Percentiles rank a stretch among this genome's conserved stretches.
phyloP scores from a whole-genome alignment of 1,140 invertebrate genomes.

The Camponotus floridanus region DNA sequence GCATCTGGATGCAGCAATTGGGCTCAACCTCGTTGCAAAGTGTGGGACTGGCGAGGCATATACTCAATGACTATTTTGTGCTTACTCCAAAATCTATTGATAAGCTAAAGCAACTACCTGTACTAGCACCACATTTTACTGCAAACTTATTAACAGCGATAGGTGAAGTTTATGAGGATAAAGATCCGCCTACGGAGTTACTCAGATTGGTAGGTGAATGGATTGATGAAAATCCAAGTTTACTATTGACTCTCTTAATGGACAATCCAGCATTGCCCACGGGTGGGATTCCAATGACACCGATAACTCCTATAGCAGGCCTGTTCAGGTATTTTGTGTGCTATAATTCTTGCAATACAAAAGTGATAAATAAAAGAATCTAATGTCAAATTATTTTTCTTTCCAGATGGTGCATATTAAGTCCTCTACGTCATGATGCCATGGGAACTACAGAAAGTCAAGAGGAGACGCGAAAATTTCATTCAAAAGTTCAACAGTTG shows the following conservation, averaged over 20 bases:
- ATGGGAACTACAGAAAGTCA: conserved; percentile 62
- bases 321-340: conserved; percentile 85
- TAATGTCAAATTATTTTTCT: neutral
- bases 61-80: conserved; percentile 93
- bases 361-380: conserved; percentile 18
- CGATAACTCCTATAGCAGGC: conserved; percentile 92
- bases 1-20: conserved; percentile 94
- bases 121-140: conserved; percentile 91
- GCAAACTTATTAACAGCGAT: conserved; percentile 93
- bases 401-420: conserved; percentile 84
- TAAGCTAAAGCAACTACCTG: conserved; percentile 89
- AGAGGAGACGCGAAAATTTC: conserved; percentile 79
- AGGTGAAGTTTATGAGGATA: conserved; percentile 90
- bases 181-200: conserved; percentile 81
- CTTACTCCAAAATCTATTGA: conserved; percentile 89
- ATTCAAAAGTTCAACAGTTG: conserved; percentile 84
- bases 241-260: conserved; percentile 91
- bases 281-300: conserved; percentile 93
- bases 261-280: conserved; percentile 90
- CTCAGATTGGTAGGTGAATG: conserved; percentile 82
- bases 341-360: neutral
- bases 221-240: conserved; percentile 88
- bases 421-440: conserved; percentile 73
- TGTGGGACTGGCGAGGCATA: conserved; percentile 90
- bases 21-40: conserved; percentile 91